Evolutionary conservation across 2,113 vertebrate genomes (phyloP), one percentile per base, ranked within the genome.

Genomic region (Microtus oregoni): DNA sequence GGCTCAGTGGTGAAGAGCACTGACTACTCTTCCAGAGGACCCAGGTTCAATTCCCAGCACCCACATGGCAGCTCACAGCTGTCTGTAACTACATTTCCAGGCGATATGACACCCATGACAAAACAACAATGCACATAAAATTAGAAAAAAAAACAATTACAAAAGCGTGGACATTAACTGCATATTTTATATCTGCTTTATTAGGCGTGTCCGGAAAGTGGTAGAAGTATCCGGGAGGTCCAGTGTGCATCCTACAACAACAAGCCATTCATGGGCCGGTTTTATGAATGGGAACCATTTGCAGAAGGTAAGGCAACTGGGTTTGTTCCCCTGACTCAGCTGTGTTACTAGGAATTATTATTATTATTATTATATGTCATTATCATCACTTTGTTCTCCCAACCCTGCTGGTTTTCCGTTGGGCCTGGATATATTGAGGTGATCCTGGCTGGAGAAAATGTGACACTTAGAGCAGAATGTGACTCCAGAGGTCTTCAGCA

Each of bases 231-330:
- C 97, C 98, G 99, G 98, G 99, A 99, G 47, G 98, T 99, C 28
- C 99, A 99, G 26, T 99, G 99, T 92, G 99, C 99, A 6, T 99
- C 99, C 4, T 99, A 99, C 98, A 99, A 99, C 98, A 99, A 98
- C 98, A 99, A 99, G 92, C 99, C 99, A 26, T 99, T 99, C 98
- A 99, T 99, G 99, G 99, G 99, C 67, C 98, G 99, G 79, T 98
- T 99, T 96, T 99, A 99, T 93, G 98, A 99, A 95, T 99, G 99
- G 99, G 99, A 99, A 55, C 99, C 99, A 63, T 99, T 99, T 97
- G 99, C 98, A 58, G 99, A 99, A 97, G 99, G 99, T 99, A 99
- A 98, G 98, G 76, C 63, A 38, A 19, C 47, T 28, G 67, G 47
- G 67, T 28, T 58, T 83, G 55, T 63, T 38, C 7, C 19, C 22